These are phyloP conservation scores for Diplolepis rosae DNA, from an alignment of 2,888 invertebrate species.

Conservation along the genomic window DNA sequence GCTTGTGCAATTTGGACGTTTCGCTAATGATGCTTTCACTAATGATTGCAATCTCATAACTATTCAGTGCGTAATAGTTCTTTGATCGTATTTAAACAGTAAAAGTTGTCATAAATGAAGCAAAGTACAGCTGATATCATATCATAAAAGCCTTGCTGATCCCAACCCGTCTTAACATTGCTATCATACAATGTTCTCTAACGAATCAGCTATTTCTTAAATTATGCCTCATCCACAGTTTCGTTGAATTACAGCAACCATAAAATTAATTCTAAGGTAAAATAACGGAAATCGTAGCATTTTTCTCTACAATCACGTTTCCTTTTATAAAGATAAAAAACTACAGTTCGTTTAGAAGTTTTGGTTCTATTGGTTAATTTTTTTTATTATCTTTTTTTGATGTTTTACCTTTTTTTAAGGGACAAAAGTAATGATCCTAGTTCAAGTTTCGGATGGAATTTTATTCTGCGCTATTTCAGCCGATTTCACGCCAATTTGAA, in stretches of 20 bases:
- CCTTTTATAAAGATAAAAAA: too few species aligned
- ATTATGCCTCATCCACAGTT: conserved; percentile 3
- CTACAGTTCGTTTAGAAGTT: too few species aligned
- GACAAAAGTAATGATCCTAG: too few species aligned
- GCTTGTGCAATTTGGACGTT: neutral
- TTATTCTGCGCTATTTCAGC: too few species aligned
- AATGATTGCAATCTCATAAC: neutral
- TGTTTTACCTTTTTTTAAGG: too few species aligned
- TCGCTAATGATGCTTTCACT: neutral
- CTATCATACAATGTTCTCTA: neutral
- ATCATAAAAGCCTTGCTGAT: conserved; percentile 1
- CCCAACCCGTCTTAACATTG: neutral
- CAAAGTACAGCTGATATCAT: neutral
- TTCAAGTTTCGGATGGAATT: too few species aligned
- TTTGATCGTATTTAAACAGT: neutral
- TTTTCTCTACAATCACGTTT: neutral
- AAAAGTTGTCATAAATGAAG: neutral
- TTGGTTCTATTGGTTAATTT: too few species aligned
- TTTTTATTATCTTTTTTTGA: too few species aligned
- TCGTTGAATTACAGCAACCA: neutral
- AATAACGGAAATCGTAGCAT: neutral
- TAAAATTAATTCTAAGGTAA: neutral
- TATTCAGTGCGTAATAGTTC: neutral
- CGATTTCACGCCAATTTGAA: too few species aligned
- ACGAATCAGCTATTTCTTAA: conserved; percentile 9